These are phyloP conservation scores for Arenicola marina DNA, from an alignment of 2,888 invertebrate genomes.

Conservation along the genomic window DNA sequence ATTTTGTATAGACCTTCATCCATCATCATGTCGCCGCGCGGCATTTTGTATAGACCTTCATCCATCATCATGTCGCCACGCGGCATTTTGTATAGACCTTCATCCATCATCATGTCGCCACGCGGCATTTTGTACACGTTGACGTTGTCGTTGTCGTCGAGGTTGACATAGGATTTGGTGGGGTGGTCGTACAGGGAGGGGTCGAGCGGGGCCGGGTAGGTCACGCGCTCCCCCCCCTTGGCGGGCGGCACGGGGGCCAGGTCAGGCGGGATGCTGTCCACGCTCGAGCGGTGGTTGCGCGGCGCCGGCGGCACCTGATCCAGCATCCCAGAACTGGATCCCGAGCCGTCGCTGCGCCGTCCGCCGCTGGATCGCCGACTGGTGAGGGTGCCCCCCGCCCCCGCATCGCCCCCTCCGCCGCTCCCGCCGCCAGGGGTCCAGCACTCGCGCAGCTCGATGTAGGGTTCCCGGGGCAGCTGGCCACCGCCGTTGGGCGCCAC, in stretches of 20 bases:
- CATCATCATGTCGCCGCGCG: not conserved
- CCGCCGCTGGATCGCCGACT: no score
- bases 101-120: not conserved
- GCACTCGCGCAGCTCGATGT: no score
- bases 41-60: not conserved
- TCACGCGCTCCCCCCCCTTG: conserved; percentile 14
- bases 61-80: not conserved
- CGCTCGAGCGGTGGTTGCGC: conserved; percentile 34
- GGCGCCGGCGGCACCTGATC: conserved; percentile 14
- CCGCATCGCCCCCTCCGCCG: no score
- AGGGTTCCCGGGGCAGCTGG: no score
- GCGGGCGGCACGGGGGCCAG: conserved; percentile 46
- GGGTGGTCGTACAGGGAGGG: conserved; percentile 7
- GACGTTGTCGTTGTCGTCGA: conserved; percentile 7
- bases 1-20: conserved; percentile 1
- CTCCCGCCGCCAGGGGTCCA: no score
- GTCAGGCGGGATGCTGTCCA: conserved; percentile 52
- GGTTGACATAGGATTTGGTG: conserved; percentile 2
- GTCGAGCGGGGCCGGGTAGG: not conserved
- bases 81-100: not conserved
- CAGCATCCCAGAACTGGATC: no score
- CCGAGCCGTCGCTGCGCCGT: no score
- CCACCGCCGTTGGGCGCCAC: no score
- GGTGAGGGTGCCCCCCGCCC: no score
- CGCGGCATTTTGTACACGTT: conserved; percentile 5